Evolutionary conservation across 2,113 vertebrate genomes (phyloP), one percentile per base, ranked within the genome.

Genomic region (Notarius quadriscutis): DNA sequence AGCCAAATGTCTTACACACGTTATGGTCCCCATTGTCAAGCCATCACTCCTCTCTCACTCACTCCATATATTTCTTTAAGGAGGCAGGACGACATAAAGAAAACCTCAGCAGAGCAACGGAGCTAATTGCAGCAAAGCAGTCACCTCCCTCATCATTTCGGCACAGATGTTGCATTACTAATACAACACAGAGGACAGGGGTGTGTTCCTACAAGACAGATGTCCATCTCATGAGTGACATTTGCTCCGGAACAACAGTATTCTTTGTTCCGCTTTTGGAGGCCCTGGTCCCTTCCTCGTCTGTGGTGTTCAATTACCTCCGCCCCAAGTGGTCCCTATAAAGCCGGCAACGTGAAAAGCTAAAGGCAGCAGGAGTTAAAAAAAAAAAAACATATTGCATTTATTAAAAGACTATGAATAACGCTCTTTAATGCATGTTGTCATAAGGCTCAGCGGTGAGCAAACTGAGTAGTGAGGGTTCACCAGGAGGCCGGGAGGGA

Each of bases 191-290:
- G 88, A 85, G 82, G 78, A 71, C 51, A 79, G 88, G 84, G 82
- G 78, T 84, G 50, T 25, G 91, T 58, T 14, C 48, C 75, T 53
- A 74, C 84, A 86, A 87, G 80, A 89, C 91, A 90, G 92, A 62
- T 11, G 57, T 81, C 85, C 89, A 88, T 86, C 84, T 88, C 0
- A n/a, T 92, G 93, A 93, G 15, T 90, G 94, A 93, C 92, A 91
- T 91, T 15, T 69, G 77, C 92, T 87, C 85, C 53, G 48, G 60
- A 92, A 94, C 92, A 93, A 94, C 53, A 86, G 81, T 83, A 7
- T 0, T 6, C 90, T 92, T 92, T 95, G 94, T 94, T 90, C 88
- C 65, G 8, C 50, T 17, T 48, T 77, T 58, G 81, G 55, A 30
- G 62, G 86, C 74, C 3, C 25, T 80, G 87, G 84, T 87, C 71